These are phyloP conservation scores for Cataglyphis hispanica DNA, from an alignment of 1,140 invertebrate species.

Conservation along the genomic window DNA sequence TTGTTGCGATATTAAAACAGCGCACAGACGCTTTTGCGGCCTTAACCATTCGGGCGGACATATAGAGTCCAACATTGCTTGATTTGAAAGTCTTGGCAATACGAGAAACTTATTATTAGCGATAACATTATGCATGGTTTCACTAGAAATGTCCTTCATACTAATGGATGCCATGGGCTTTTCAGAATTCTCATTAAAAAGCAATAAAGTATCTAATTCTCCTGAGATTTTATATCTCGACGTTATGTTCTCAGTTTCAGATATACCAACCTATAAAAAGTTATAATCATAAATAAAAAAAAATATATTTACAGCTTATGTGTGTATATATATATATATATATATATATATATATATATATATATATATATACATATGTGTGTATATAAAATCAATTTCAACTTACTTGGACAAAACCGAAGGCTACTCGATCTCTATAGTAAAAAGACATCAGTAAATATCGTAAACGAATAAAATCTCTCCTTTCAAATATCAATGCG, in stretches of 20 bases:
- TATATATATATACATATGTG: not conserved
- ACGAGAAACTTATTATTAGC: slow-evolving; percentile 95
- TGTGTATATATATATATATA: not conserved
- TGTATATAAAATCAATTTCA: not conserved
- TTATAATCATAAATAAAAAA: slow-evolving; percentile 26
- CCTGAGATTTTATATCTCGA: slow-evolving; percentile 91
- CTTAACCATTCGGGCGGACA: slow-evolving; percentile 95
- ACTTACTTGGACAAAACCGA: slow-evolving; percentile 91
- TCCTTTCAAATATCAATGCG: slow-evolving; percentile 94
- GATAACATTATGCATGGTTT: slow-evolving; percentile 95
- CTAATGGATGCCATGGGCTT: slow-evolving; percentile 94
- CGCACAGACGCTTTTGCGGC: slow-evolving; percentile 94
- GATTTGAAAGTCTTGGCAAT: slow-evolving; percentile 96
- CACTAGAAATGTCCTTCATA: slow-evolving; percentile 95
- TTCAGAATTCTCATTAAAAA: slow-evolving; percentile 96
- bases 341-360: not conserved
- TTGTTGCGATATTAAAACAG: slow-evolving; percentile 92
- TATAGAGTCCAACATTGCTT: slow-evolving; percentile 92
- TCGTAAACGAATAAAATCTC: slow-evolving; percentile 91
- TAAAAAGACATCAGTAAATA: slow-evolving; percentile 96
- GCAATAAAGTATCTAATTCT: slow-evolving; percentile 93
- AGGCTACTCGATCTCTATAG: slow-evolving; percentile 94
- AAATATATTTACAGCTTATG: not conserved
- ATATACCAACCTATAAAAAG: slow-evolving; percentile 89
- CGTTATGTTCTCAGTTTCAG: slow-evolving; percentile 89